phyloP scores from a whole-genome alignment of 1,140 invertebrate species.

The Leptopilina clavipes region DNA sequence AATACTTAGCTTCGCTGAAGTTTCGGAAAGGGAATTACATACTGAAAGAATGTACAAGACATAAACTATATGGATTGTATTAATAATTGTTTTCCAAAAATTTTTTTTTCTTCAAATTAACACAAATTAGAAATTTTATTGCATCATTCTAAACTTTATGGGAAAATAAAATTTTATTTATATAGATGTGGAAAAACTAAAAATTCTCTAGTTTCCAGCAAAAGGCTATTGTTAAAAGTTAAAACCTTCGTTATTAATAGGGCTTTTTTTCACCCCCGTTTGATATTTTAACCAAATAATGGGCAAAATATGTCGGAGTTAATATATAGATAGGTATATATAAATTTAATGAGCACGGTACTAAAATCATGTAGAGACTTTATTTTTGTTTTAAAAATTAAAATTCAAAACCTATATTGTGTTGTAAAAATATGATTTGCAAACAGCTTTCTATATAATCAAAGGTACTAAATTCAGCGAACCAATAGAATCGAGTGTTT shows the following conservation, averaged over 20 bases:
- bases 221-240: no score
- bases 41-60: conserved; percentile 5
- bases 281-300: no score
- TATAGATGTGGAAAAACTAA: no score
- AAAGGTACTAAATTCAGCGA: not conserved
- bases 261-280: no score
- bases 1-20: conserved; percentile 6
- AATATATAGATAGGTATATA: not conserved
- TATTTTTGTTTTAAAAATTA: not conserved
- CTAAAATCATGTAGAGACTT: not conserved
- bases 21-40: not conserved
- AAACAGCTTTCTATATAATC: not conserved
- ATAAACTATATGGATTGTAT: not conserved
- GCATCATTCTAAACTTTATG: no score
- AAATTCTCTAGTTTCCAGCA: no score
- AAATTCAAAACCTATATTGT: not conserved
- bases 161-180: no score
- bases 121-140: no score
- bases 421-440: conserved; percentile 11
- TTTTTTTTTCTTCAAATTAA: not conserved
- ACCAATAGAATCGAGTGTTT: conserved; percentile 20
- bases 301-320: not conserved
- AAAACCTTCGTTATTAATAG: no score
- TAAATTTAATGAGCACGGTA: not conserved
- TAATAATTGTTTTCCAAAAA: not conserved